Evolutionary conservation across 2,113 vertebrate species (phyloP).

Genomic region (Melanerpes formicivorus): DNA sequence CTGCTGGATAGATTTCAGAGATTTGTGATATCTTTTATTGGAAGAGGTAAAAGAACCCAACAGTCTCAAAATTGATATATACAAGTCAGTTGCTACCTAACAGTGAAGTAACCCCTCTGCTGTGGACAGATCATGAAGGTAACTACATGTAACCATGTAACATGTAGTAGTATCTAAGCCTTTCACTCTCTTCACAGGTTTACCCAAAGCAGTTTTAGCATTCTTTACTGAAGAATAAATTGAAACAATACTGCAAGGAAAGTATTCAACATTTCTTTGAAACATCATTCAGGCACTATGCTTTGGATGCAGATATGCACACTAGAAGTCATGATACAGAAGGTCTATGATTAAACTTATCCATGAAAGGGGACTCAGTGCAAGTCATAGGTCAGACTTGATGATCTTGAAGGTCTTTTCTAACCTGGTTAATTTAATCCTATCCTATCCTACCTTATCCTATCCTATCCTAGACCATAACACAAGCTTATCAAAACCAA

Average conservation of each 20-base stretch:
- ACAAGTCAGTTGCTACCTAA: accelerated
- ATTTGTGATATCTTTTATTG: background rate
- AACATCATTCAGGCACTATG: background rate
- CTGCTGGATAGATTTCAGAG: background rate
- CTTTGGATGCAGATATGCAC: background rate
- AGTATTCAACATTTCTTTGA: background rate
- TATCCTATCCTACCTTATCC: too few relatives aligned
- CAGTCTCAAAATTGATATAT: background rate
- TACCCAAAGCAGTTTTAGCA: background rate
- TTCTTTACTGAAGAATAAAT: background rate
- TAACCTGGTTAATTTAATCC: too few relatives aligned
- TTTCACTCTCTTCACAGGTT: background rate
- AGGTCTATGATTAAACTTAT: background rate
- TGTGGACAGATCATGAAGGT: background rate
- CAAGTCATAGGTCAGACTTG: background rate
- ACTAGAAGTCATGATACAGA: background rate
- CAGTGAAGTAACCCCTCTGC: background rate
- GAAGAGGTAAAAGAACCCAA: background rate
- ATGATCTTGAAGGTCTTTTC: too few relatives aligned
- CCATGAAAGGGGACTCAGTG: background rate
- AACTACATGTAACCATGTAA: background rate
- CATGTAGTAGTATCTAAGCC: background rate
- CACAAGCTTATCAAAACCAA: background rate
- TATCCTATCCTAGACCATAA: background rate
- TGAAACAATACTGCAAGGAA: background rate